Conservation (phyloP, 2,797 vertebrate genomes). For the Hyperoplus immaculatus region DNA sequence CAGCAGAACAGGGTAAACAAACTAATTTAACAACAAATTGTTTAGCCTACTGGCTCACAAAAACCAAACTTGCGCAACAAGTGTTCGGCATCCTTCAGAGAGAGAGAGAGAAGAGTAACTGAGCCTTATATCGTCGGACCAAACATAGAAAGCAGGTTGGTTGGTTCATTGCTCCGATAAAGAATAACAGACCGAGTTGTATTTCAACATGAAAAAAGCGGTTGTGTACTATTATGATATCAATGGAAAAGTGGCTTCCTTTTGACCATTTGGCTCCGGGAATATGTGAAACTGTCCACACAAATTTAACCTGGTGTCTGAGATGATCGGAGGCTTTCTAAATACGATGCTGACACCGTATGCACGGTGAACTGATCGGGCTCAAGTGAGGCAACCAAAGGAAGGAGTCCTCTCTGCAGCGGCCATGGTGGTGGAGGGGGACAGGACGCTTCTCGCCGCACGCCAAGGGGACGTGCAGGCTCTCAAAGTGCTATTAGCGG, state of each 20-base stretch:
- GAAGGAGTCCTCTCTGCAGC: conserved; percentile 34
- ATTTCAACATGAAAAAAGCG: conserved; percentile 38
- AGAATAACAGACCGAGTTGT: not conserved
- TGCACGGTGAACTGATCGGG: conserved; percentile 64
- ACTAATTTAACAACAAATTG: not conserved
- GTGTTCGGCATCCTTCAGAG: conserved; percentile 37
- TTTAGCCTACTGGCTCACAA: not conserved
- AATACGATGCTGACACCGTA: conserved; percentile 42
- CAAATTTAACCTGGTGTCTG: conserved; percentile 24
- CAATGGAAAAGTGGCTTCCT: not conserved
- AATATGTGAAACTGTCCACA: conserved; percentile 28
- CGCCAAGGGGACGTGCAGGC: conserved; percentile 90
- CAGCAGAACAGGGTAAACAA: conserved; percentile 9
- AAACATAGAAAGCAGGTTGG: conserved; percentile 18
- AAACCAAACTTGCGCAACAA: conserved; percentile 39
- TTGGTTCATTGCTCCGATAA: conserved; percentile 9
- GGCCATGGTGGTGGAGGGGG: conserved; percentile 89
- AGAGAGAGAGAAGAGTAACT: conserved; percentile 9
- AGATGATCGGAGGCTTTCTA: conserved; percentile 26
- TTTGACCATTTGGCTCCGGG: conserved; percentile 1
- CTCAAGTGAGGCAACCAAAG: conserved; percentile 23
- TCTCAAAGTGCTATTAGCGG: conserved; percentile 84
- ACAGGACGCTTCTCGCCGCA: conserved; percentile 89
- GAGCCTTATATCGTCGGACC: conserved; percentile 9
- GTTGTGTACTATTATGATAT: not conserved